phyloP scores from a whole-genome alignment of 2,888 invertebrate genomes.

The Papilio elwesi region DNA sequence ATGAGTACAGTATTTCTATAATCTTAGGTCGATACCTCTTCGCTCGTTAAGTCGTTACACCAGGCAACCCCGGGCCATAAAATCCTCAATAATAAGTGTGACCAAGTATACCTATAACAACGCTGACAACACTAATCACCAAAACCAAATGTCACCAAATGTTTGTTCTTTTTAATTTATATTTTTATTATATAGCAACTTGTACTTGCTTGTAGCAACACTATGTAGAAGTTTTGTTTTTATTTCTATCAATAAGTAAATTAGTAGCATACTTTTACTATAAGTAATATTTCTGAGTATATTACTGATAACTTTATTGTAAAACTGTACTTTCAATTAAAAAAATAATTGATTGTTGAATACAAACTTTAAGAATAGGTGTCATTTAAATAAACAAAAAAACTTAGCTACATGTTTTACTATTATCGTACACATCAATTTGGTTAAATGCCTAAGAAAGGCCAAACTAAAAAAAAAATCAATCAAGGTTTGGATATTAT shows the following conservation, averaged over 20 bases:
- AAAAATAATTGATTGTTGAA: background rate
- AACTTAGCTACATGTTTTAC: conserved; percentile 44
- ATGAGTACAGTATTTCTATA: too few species aligned
- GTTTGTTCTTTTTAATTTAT: too few species aligned
- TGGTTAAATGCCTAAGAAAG: conserved; percentile 53
- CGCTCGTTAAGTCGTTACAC: too few species aligned
- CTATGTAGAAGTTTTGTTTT: conserved; percentile 4
- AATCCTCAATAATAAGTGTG: too few species aligned
- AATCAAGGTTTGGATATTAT: conserved; percentile 40
- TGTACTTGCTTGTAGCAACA: too few species aligned
- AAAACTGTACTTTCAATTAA: background rate
- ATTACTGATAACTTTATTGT: background rate
- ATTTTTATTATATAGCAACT: too few species aligned
- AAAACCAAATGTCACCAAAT: too few species aligned
- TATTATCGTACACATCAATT: conserved; percentile 36
- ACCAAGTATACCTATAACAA: too few species aligned
- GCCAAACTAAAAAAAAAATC: conserved; percentile 46
- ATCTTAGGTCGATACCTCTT: too few species aligned
- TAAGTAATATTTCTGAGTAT: background rate
- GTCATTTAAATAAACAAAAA: conserved; percentile 43
- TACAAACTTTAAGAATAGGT: background rate
- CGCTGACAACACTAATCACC: too few species aligned
- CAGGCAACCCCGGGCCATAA: too few species aligned
- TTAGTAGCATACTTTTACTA: background rate
- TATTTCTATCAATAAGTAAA: background rate